A percentile compares a stretch with the other conserved stretches of the same genome.
These are phyloP conservation scores for Lordiphosa andalusiaca DNA, from an alignment of 2,888 invertebrate genomes.

Conservation along the genomic window DNA sequence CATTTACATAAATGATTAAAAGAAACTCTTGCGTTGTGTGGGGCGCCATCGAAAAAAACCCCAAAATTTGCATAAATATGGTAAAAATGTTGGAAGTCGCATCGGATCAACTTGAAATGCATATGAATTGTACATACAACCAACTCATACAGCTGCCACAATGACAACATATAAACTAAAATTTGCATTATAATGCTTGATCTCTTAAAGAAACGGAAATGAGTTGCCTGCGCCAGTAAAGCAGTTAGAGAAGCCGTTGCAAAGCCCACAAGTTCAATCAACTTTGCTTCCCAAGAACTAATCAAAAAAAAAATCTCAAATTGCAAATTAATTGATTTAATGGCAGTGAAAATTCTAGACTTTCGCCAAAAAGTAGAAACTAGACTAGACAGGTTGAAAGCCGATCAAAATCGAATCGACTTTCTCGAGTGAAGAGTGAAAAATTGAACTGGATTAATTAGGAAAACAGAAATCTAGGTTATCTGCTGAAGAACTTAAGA, in stretches of 20 bases:
- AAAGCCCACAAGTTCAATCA: constrained; percentile 45
- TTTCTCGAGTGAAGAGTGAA: constrained; percentile 24
- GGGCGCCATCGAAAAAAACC: constrained; percentile 25
- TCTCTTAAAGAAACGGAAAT: constrained; percentile 55
- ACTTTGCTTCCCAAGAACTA: constrained; percentile 26
- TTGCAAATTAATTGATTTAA: constrained; percentile 21
- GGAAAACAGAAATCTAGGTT: constrained; percentile 26
- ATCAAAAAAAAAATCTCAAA: constrained; percentile 14
- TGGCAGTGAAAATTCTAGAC: constrained; percentile 59
- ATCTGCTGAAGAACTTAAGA: constrained; percentile 17
- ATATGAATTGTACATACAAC: neutral
- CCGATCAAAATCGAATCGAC: constrained; percentile 21
- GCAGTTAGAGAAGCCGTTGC: constrained; percentile 34
- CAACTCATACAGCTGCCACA: constrained; percentile 25
- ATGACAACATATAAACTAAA: constrained; percentile 21
- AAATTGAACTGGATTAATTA: constrained; percentile 21
- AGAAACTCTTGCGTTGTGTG: constrained; percentile 48
- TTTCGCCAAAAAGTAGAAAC: constrained; percentile 57
- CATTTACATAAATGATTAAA: constrained; percentile 36
- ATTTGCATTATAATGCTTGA: constrained; percentile 35
- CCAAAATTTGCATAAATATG: constrained; percentile 53
- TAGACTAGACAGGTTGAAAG: constrained; percentile 22
- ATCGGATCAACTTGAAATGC: constrained; percentile 8
- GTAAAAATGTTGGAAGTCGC: constrained; percentile 30
- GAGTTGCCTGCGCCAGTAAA: constrained; percentile 45